phyloP scores from a whole-genome alignment of 1,140 invertebrate species.

The Drosophila lacertosa region DNA sequence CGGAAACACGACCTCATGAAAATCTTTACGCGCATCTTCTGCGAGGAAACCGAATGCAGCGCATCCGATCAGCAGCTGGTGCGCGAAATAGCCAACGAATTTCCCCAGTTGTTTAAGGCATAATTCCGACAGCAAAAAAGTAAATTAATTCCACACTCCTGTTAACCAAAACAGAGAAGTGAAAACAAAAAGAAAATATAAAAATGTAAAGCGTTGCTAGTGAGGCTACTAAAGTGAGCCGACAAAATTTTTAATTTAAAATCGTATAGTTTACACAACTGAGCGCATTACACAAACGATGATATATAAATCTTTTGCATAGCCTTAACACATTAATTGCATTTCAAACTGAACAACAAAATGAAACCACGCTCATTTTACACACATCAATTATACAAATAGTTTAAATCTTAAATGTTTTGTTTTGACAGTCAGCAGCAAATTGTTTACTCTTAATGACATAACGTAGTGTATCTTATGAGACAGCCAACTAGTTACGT shows the following conservation, averaged over 20 bases:
- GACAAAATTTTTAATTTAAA: conserved; percentile 50
- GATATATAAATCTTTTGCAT: conserved; percentile 18
- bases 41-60: conserved; percentile 90
- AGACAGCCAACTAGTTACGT: conserved; percentile 5
- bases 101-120: conserved; percentile 92
- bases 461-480: conserved; percentile 21
- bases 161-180: conserved; percentile 9
- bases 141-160: conserved; percentile 16
- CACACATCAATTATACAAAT: background rate
- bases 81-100: conserved; percentile 91
- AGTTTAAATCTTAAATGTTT: background rate
- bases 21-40: conserved; percentile 93
- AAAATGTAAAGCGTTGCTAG: conserved; percentile 77
- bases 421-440: background rate
- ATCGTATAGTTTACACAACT: conserved; percentile 22
- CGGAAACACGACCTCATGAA: conserved; percentile 90
- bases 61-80: conserved; percentile 90
- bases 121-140: conserved; percentile 61
- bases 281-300: background rate
- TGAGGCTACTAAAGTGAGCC: conserved; percentile 61
- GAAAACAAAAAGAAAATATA: conserved; percentile 54
- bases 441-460: conserved; percentile 1
- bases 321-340: conserved; percentile 31
- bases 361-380: conserved; percentile 12
- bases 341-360: conserved; percentile 12